phyloP scores from a whole-genome alignment of 2,113 vertebrate species.

The Oreochromis niloticus region DNA sequence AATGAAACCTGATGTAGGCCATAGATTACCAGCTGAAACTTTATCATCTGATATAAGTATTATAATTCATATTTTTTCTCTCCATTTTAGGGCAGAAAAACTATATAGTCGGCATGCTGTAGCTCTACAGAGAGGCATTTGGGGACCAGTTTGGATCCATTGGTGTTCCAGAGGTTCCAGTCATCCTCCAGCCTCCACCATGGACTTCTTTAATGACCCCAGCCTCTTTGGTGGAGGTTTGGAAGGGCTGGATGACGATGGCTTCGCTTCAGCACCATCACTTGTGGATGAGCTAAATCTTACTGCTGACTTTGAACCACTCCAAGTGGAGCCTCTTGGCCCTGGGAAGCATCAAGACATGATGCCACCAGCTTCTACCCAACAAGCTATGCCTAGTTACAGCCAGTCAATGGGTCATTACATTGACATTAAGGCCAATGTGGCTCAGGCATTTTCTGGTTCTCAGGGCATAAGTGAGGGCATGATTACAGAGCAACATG shows the following conservation, averaged over 20 bases:
- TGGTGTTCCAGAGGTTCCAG: slow-evolving; percentile 31
- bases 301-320: slow-evolving; percentile 88
- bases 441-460: slow-evolving; percentile 80
- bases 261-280: slow-evolving; percentile 86
- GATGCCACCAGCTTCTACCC: slow-evolving; percentile 50
- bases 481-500: slow-evolving; percentile 79
- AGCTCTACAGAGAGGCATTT: slow-evolving; percentile 22
- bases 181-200: slow-evolving; percentile 76
- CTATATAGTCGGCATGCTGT: slow-evolving; percentile 46
- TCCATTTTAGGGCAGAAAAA: slow-evolving; percentile 34
- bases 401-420: slow-evolving; percentile 83
- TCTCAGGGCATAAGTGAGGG: slow-evolving; percentile 50
- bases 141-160: slow-evolving; percentile 43
- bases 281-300: slow-evolving; percentile 95
- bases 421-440: slow-evolving; percentile 78
- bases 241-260: slow-evolving; percentile 88
- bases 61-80: neutral
- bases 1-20: neutral
- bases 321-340: slow-evolving; percentile 84
- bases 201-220: slow-evolving; percentile 97
- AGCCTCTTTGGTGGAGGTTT: slow-evolving; percentile 91
- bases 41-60: neutral
- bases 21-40: neutral
- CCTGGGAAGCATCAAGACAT: slow-evolving; percentile 77
- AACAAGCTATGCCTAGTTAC: slow-evolving; percentile 69